A percentile compares a stretch with the other conserved stretches of the same genome.
These are phyloP conservation scores for Megaceryle alcyon DNA, from an alignment of 2,797 vertebrate genomes.

Conservation along the genomic window DNA sequence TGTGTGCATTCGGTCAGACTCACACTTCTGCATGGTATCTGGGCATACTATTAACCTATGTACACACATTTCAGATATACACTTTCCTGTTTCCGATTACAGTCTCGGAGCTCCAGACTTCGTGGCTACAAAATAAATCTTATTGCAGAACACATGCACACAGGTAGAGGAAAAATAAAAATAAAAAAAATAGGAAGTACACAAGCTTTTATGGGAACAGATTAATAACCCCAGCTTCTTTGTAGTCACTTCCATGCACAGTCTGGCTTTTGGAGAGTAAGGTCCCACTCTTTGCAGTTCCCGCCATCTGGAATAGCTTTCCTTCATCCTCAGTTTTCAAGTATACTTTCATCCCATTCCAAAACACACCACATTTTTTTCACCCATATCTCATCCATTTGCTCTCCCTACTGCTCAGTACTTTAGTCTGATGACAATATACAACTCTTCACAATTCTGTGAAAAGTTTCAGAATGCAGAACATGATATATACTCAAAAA, in stretches of 20 bases:
- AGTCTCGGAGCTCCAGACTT: background rate
- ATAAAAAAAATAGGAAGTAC: background rate
- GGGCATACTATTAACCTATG: accelerated
- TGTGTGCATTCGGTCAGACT: background rate
- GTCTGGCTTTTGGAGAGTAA: background rate
- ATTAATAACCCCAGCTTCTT: background rate
- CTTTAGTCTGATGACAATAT: background rate
- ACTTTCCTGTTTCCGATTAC: background rate
- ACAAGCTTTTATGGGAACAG: background rate
- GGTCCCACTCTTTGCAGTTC: background rate
- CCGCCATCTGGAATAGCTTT: background rate
- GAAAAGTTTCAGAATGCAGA: background rate
- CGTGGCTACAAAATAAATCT: background rate
- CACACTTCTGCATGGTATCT: background rate
- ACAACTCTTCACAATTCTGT: background rate
- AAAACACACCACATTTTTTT: background rate
- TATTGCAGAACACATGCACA: background rate
- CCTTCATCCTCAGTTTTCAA: background rate
- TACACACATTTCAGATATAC: background rate
- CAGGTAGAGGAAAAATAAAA: background rate
- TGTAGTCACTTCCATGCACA: background rate
- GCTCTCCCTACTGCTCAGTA: background rate
- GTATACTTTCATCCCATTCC: background rate
- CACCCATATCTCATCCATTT: background rate
- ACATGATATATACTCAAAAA: accelerated